These are phyloP conservation scores for Alethe diademata DNA, from an alignment of 2,113 vertebrate species.

Conservation along the genomic window DNA sequence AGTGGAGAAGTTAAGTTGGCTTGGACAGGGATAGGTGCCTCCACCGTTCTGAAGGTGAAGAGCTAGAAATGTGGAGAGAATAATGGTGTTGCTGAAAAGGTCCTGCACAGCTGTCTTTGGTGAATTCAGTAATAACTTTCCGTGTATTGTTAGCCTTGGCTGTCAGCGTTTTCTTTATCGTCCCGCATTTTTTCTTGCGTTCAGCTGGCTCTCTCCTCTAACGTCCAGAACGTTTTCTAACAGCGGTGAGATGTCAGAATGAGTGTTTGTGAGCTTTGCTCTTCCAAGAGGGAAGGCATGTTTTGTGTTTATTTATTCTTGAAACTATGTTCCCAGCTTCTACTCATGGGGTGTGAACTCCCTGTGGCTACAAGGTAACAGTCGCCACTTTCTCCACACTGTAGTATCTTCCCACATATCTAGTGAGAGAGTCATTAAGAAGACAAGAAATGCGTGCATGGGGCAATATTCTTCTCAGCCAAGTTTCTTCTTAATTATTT, in stretches of 20 bases:
- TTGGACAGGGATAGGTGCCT: not conserved
- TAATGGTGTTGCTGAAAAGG: not conserved
- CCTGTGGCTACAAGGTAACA: not conserved
- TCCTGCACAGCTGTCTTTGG: no score
- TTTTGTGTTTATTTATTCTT: not conserved
- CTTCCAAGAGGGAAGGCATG: not conserved
- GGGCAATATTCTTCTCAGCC: not conserved
- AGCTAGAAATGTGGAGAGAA: not conserved
- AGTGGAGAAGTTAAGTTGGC: not conserved
- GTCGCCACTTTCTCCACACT: not conserved
- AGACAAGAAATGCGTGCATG: not conserved
- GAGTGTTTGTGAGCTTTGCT: not conserved
- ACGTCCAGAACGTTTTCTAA: not conserved
- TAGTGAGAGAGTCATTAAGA: not conserved
- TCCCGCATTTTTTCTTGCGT: not conserved
- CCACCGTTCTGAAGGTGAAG: not conserved
- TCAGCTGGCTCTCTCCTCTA: not conserved
- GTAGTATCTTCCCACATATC: not conserved
- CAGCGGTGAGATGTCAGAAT: not conserved
- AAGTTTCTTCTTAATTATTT: not conserved
- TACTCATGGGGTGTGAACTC: not conserved
- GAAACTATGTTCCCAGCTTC: accelerated
- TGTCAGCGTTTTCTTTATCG: not conserved
- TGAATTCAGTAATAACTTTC: not conserved
- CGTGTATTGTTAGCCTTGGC: accelerated